These are phyloP conservation scores for Drosophila multiciliata DNA, from an alignment of 2,888 invertebrate species.

Conservation along the genomic window DNA sequence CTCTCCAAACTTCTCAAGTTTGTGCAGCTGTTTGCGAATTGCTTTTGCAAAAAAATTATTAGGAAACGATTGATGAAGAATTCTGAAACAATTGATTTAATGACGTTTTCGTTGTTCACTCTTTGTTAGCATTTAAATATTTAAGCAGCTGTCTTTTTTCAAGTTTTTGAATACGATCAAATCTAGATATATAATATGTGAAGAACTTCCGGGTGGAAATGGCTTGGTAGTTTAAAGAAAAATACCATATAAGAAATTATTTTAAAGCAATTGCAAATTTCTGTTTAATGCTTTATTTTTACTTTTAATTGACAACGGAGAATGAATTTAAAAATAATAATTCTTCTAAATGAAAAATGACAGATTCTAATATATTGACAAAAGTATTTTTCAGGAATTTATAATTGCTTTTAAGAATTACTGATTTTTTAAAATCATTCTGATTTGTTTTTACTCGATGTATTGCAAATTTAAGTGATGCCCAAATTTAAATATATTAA, in stretches of 20 bases:
- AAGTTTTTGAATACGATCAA: background rate
- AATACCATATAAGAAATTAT: background rate
- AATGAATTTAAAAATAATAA: no score
- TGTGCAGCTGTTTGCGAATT: slow-evolving; percentile 32
- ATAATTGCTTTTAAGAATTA: background rate
- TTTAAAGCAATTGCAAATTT: background rate
- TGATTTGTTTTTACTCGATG: no score
- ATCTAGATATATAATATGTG: background rate
- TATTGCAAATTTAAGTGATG: background rate
- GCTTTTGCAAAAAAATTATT: slow-evolving; percentile 12
- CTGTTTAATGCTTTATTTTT: background rate
- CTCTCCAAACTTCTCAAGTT: slow-evolving; percentile 1
- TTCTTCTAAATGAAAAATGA: no score
- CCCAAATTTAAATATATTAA: background rate
- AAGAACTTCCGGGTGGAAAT: background rate
- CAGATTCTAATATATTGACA: no score
- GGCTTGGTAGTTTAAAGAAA: background rate
- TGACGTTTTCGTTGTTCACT: background rate
- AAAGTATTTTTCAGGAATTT: background rate
- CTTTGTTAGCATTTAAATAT: slow-evolving; percentile 9
- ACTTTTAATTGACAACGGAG: background rate
- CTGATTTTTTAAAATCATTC: background rate
- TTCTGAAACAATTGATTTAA: slow-evolving; percentile 6
- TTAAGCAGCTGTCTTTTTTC: slow-evolving; percentile 23
- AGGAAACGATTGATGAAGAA: slow-evolving; percentile 6